These are phyloP conservation scores for Columba guinea DNA, from an alignment of 2,797 vertebrate genomes.

Conservation along the genomic window DNA sequence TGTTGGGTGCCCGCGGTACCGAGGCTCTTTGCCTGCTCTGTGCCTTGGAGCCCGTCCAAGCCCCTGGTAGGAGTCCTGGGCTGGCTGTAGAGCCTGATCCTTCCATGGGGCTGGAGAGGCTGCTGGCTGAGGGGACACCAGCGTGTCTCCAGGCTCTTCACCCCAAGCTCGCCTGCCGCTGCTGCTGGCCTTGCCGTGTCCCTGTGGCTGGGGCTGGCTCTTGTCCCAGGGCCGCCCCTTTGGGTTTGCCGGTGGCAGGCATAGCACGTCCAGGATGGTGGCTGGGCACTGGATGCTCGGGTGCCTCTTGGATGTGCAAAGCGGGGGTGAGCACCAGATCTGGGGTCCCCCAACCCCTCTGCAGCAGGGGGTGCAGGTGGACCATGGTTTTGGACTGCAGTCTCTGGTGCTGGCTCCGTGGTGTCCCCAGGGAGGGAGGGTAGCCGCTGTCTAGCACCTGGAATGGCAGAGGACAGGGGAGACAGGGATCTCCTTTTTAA, in stretches of 20 bases:
- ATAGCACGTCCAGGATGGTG: accelerated
- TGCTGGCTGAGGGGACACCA: not conserved
- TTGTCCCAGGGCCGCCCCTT: not conserved
- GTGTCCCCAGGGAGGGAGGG: not conserved
- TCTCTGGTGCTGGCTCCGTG: accelerated
- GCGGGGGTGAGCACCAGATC: accelerated
- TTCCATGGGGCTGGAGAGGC: not conserved
- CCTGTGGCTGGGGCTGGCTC: not conserved
- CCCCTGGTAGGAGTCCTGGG: not conserved
- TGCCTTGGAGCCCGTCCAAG: not conserved
- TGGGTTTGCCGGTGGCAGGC: not conserved
- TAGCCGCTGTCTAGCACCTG: not conserved
- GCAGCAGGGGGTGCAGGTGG: not conserved
- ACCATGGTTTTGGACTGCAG: accelerated
- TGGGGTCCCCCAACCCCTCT: not conserved
- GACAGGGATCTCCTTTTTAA: conserved; percentile 30
- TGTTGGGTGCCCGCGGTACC: not conserved
- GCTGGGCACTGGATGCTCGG: not conserved
- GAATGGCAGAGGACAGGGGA: not conserved
- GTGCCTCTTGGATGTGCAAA: not conserved
- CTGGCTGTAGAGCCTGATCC: not conserved
- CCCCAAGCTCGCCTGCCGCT: not conserved
- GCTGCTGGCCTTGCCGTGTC: not conserved
- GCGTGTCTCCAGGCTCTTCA: not conserved
- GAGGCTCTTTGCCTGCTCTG: not conserved